These are phyloP conservation scores for Galeopsomyia nigrocyanea DNA, from an alignment of 2,888 invertebrate genomes.

Conservation along the genomic window DNA sequence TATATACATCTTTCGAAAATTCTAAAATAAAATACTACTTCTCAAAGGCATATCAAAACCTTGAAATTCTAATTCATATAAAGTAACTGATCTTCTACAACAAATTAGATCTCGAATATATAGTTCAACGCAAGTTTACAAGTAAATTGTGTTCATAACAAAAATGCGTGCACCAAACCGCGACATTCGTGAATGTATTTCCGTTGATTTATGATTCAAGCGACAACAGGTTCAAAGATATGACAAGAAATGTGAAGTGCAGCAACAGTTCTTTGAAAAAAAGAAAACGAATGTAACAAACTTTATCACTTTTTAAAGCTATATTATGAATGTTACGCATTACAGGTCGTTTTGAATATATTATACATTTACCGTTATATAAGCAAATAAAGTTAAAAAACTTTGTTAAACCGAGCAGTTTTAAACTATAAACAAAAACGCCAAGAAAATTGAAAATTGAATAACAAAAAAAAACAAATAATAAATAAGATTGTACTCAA, in stretches of 20 bases:
- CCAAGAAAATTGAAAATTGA: too few relatives aligned
- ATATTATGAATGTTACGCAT: constrained; percentile 43
- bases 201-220: too few relatives aligned
- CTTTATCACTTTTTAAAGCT: constrained; percentile 49
- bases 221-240: too few relatives aligned
- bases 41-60: background rate
- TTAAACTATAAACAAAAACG: background rate
- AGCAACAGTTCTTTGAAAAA: constrained; percentile 11
- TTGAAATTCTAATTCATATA: background rate
- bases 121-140: too few relatives aligned
- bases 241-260: background rate
- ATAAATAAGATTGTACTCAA: background rate
- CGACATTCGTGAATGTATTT: too few relatives aligned
- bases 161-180: too few relatives aligned
- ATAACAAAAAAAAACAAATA: background rate
- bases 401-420: background rate
- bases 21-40: constrained; percentile 2
- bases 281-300: constrained; percentile 30
- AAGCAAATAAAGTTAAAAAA: constrained; percentile 2
- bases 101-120: too few relatives aligned
- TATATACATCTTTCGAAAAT: constrained; percentile 5
- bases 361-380: constrained; percentile 8
- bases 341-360: constrained; percentile 22
- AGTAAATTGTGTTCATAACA: too few relatives aligned
- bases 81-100: background rate